A percentile compares a stretch with the other conserved stretches of the same genome.
Conservation (phyloP, 2,113 vertebrate genomes). For the Hypanus sabinus region DNA sequence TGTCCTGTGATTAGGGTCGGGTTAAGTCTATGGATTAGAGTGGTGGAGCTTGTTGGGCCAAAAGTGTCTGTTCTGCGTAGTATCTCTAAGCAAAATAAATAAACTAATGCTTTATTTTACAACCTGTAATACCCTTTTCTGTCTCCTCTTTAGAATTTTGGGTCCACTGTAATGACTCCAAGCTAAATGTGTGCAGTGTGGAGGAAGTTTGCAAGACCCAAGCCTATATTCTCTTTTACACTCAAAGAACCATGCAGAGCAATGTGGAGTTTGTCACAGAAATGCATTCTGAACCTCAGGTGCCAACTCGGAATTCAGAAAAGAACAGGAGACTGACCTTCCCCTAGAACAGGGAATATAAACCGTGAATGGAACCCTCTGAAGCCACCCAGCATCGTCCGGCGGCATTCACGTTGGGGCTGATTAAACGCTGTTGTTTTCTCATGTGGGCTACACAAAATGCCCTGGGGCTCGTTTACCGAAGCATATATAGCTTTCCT, state of each 20-base stretch:
- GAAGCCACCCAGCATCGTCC: not conserved
- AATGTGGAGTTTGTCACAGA: conserved; percentile 45
- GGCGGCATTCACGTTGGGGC: not conserved
- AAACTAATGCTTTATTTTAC: not conserved
- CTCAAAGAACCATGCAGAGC: conserved; percentile 81
- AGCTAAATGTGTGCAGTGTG: conserved; percentile 96
- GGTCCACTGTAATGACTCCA: conserved; percentile 99
- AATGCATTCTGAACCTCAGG: conserved; percentile 52
- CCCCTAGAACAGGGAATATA: not conserved
- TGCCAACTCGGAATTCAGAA: conserved; percentile 22
- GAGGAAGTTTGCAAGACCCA: conserved; percentile 99
- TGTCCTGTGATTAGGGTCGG: no score
- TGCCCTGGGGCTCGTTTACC: conserved; percentile 23
- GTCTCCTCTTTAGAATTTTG: conserved; percentile 77
- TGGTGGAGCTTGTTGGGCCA: no score
- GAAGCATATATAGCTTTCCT: conserved; percentile 35
- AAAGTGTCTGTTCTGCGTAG: no score
- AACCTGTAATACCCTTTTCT: conserved; percentile 41
- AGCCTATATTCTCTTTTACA: conserved; percentile 98
- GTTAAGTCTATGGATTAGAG: no score
- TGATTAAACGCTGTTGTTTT: not conserved
- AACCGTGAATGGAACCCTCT: conserved; percentile 16
- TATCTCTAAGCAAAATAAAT: no score
- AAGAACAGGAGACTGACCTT: conserved; percentile 29
- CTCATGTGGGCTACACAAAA: not conserved